Evolutionary conservation across 2,888 invertebrate genomes (phyloP), one percentile per base, ranked within the genome.

Genomic region (Oscheius sp.): DNA sequence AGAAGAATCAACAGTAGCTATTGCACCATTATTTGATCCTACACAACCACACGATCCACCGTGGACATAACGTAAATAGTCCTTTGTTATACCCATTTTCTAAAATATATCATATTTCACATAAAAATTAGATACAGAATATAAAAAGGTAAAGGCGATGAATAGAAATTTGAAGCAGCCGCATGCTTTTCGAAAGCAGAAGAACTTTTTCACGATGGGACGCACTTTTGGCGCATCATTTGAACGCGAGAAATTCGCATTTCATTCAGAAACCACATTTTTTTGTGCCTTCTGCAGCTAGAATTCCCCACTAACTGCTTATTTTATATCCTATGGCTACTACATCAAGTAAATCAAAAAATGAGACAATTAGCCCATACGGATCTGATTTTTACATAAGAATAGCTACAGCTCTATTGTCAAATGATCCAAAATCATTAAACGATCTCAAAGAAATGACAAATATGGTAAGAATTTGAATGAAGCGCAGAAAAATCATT

Each of bases 1-100:
- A 84, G 93, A 92, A 73, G 93, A 90, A 49, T 93, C 92, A 0
- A 96, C 92, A 89, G 94, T 95, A 70, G 92, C 91, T 43, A 93
- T 91, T 90, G 95, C 95, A 80, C 94, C 93, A 77, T 93, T 89
- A 23, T 87, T 83, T 68, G 90, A 90, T 3, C 93, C 93, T 73
- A 98, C 93, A 56, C 96, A 92, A 89, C 95, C 96, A 89, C 96
- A 95, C 76, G 93, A 93, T 9, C 94, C 94, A 75, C 92, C 92
- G 1, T 94, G 92, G 29, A 92, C 92, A 89, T 94, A 97, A 66
- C 95, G 93, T 81, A 96, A 91, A 91, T 98, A 98, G 90, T 98
- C 95, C 88, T 95, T 96, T 9, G 96, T 90, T 23, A 87, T 59
- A 63, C 86, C 87, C 87, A 87, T 87, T 12, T 21, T 18, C 18